Base-by-base conservation (phyloP, 2,113 vertebrate species). In the Myxocyprinus asiaticus region DNA sequence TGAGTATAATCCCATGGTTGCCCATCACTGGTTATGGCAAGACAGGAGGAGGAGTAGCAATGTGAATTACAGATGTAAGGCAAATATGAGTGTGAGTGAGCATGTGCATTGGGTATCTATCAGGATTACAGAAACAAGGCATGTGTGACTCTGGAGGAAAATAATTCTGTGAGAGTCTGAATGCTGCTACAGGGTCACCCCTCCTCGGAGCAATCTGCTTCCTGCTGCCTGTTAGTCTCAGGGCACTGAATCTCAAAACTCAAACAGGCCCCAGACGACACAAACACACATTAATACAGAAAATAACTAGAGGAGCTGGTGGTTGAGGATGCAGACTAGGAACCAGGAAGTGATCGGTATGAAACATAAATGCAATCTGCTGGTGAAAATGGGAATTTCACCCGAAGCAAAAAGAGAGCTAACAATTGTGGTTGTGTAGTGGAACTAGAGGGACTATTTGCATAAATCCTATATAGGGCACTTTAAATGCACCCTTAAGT, bases 21-120 rank as follows among this genome's bases (percentile, higher is more conserved):
- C 84, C 85, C 88, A 88, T 89, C 89, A 91, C 77, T 85, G 87
- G 85, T 87, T 86, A 88, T 79, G 80, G 87, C 86, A 82, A 81
- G 12, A 65, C 82, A 75, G 82, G 64, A 82, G 86, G 82, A 81
- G 82, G 33, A 71, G 78, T 70, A 84, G 86, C 80, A 71, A 58
- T 77, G 82, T 51, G 67, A 83, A 85, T 81, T 72, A 80, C 42
- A 78, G 83, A 79, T 64, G 5, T 10, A 53, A 9, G 2, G 33
- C 9, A 72, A 76, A 64, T 81, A 65, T 43, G n/a, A 22, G 69
- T 42, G 76, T 22, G 55, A 53, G 14, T 47, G 51, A 11, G 69
- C 67, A 76, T 58, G 22, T 33, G 22, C 3, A 3, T 69, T 45
- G 69, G 65, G 74, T 74, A 84, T 50, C 68, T 83, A 80, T 87